Evolutionary conservation across 2,888 invertebrate species (phyloP).

Genomic region (Cheilosia vernalis): DNA sequence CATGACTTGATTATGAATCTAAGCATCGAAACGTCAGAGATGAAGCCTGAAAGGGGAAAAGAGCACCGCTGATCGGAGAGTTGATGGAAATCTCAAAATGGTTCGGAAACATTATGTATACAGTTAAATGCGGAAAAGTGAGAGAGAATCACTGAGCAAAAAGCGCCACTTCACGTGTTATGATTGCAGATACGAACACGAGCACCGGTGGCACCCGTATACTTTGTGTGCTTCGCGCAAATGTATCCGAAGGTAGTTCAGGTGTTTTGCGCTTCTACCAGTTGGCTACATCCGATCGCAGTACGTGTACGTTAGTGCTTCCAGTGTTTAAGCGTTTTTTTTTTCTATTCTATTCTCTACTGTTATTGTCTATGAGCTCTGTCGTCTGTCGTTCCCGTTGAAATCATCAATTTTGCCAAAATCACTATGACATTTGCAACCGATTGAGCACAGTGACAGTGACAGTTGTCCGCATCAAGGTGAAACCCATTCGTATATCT

Average conservation of each 20-base stretch:
- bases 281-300: constrained; percentile 41
- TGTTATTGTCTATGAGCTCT: no score
- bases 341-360: no score
- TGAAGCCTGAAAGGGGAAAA: not conserved
- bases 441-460: constrained; percentile 19
- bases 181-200: constrained; percentile 54
- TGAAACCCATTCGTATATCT: no score
- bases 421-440: constrained; percentile 33
- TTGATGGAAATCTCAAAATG: constrained; percentile 30
- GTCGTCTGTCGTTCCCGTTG: not conserved
- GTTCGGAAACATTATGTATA: constrained; percentile 24
- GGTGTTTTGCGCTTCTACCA: constrained; percentile 46
- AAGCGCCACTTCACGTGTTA: constrained; percentile 43
- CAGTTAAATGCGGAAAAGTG: constrained; percentile 30
- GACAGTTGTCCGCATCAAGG: not conserved
- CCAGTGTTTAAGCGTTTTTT: constrained; percentile 1
- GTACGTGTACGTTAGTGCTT: constrained; percentile 51
- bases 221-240: not conserved
- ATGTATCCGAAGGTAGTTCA: constrained; percentile 23
- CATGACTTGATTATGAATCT: constrained; percentile 33
- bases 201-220: not conserved
- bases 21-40: constrained; percentile 7
- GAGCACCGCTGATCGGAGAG: not conserved
- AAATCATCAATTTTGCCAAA: constrained; percentile 16
- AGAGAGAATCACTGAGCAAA: constrained; percentile 27